A percentile compares a stretch with the other conserved stretches of the same genome.
phyloP scores from a whole-genome alignment of 2,797 vertebrate genomes.

The Neomorphus geoffroyi region DNA sequence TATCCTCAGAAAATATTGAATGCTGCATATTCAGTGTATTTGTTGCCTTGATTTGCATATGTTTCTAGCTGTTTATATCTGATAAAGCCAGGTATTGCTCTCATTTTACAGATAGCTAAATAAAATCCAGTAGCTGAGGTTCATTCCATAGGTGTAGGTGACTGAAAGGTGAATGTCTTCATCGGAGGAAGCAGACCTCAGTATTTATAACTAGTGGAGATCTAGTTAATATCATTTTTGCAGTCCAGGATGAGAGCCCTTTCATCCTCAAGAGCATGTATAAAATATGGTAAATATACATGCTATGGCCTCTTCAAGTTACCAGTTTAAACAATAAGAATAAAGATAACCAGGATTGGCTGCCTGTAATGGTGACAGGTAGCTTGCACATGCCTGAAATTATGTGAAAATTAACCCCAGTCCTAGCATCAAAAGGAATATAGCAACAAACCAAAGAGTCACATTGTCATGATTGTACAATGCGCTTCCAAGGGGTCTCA shows the following conservation, averaged over 20 bases:
- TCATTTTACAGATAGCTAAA: neutral
- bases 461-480: neutral
- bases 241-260: neutral
- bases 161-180: neutral
- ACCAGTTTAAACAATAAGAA: neutral
- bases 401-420: neutral
- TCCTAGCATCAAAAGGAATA: neutral
- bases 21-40: neutral
- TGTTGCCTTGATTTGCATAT: rapidly evolving
- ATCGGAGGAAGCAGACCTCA: neutral
- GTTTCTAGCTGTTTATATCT: neutral
- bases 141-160: neutral
- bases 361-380: neutral
- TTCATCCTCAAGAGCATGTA: neutral
- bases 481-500: neutral
- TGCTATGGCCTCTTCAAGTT: neutral
- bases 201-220: neutral
- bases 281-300: neutral
- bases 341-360: neutral
- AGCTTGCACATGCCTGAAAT: neutral
- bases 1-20: neutral
- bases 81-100: neutral
- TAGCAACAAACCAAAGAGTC: neutral
- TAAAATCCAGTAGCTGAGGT: neutral
- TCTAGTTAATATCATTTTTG: neutral